phyloP scores from a whole-genome alignment of 1,140 invertebrate genomes.

The Cyclina sinensis region DNA sequence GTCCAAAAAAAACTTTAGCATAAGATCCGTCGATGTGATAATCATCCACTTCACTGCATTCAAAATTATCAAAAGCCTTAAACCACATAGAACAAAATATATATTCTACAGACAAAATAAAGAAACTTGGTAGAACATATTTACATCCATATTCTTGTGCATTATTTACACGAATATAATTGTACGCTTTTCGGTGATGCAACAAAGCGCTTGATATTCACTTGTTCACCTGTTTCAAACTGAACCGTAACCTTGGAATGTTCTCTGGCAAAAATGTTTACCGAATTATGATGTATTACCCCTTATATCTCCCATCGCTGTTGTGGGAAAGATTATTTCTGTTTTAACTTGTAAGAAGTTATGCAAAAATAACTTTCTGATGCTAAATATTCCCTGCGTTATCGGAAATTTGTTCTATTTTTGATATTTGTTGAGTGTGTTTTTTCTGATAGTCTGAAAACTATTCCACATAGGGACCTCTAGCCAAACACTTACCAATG shows the following conservation, averaged over 20 bases:
- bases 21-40: no score
- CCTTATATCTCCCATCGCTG: neutral
- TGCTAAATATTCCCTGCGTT: neutral
- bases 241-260: neutral
- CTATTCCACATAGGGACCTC: no score
- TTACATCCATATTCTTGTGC: no score
- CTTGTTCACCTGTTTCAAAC: neutral
- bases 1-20: no score
- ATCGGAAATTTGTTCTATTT: slow-evolving; percentile 1
- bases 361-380: slow-evolving; percentile 5
- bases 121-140: no score
- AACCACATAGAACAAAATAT: no score
- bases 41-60: no score
- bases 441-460: neutral
- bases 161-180: no score
- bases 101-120: no score
- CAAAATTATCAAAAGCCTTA: no score
- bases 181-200: no score
- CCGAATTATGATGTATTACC: neutral
- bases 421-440: neutral
- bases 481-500: no score
- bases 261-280: neutral
- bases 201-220: neutral
- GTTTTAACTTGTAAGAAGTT: neutral
- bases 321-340: neutral